Evolutionary conservation across 2,113 vertebrate species (phyloP).

Genomic region (Clarias batrachus): DNA sequence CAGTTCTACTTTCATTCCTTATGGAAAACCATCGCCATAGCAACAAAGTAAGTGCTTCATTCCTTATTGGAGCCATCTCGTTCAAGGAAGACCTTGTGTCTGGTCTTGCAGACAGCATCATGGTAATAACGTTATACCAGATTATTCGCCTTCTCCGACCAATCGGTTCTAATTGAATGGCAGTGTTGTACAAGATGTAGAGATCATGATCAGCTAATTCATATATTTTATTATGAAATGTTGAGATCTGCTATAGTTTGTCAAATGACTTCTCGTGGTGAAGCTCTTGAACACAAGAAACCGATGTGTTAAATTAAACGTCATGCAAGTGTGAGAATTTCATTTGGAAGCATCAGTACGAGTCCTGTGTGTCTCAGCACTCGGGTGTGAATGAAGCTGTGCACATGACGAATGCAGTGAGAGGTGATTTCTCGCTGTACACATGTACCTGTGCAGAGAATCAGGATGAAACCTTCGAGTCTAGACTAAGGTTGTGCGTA

Average conservation of each 20-base stretch:
- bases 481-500: slow-evolving; percentile 27
- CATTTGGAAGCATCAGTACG: neutral
- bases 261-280: neutral
- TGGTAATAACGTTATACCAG: neutral
- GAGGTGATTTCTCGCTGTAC: neutral
- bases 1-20: neutral
- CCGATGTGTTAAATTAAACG: neutral
- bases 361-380: neutral
- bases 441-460: neutral
- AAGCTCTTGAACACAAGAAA: neutral
- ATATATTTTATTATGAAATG: no score
- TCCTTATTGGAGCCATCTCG: no score
- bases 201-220: neutral
- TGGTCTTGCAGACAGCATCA: neutral
- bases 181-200: neutral
- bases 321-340: neutral
- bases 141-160: neutral
- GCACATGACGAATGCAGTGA: neutral
- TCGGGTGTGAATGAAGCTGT: neutral
- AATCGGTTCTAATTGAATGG: neutral
- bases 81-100: no score
- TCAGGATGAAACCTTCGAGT: neutral
- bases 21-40: neutral
- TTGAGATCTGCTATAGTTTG: neutral
- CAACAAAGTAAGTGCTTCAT: neutral